A percentile compares a stretch with the other conserved stretches of the same genome.
Evolutionary conservation across 2,888 invertebrate species (phyloP).

Genomic region (Cryptus armator): DNA sequence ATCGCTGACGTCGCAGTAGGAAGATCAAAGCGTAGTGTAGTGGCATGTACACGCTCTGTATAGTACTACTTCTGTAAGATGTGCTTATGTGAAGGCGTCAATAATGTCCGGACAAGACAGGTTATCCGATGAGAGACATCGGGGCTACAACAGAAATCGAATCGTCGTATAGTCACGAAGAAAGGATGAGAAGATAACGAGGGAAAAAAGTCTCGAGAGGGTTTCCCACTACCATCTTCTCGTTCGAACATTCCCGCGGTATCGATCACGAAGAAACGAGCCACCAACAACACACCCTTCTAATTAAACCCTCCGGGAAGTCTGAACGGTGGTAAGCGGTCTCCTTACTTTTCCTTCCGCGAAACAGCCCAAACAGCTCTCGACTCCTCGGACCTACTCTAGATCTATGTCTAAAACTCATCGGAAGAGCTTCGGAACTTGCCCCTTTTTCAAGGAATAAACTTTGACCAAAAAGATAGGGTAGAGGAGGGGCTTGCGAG

Average conservation of each 20-base stretch:
- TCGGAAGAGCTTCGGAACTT: conserved; percentile 37
- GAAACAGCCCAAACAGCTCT: not conserved
- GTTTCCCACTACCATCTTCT: not conserved
- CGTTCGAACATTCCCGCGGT: not conserved
- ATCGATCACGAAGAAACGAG: not conserved
- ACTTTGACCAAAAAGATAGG: conserved; percentile 38
- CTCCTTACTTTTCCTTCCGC: not conserved
- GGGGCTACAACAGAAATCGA: not conserved
- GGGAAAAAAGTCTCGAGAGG: not conserved
- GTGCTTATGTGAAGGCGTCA: not conserved
- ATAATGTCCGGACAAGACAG: not conserved
- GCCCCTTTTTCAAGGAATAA: conserved; percentile 41
- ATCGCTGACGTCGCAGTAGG: not conserved
- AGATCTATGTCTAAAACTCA: conserved; percentile 39
- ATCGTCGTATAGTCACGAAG: not conserved
- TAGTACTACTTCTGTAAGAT: not conserved
- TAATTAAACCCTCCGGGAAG: not conserved
- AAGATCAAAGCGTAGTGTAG: not conserved
- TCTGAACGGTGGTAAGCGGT: not conserved
- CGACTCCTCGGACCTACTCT: not conserved
- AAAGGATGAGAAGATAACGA: not conserved
- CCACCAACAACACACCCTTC: not conserved
- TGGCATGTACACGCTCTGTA: not conserved
- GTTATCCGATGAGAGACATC: not conserved
- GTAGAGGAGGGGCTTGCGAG: not conserved